Evolutionary conservation across 2,113 vertebrate genomes (phyloP).

Genomic region (Asarcornis scutulata): DNA sequence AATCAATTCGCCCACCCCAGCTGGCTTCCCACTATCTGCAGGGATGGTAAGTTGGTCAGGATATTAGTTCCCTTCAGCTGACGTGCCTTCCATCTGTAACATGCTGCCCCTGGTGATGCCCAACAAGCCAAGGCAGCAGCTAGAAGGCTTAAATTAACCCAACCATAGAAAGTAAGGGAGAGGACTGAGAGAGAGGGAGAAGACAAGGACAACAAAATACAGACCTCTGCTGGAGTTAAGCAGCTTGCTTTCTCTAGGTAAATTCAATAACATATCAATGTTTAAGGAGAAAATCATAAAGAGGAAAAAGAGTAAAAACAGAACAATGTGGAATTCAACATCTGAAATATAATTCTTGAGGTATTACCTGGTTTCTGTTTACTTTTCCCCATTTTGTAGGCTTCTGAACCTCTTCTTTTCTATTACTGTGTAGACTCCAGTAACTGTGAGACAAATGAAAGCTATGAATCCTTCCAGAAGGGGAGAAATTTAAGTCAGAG

Average conservation of each 20-base stretch:
- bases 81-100: neutral
- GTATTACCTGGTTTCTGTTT: neutral
- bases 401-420: neutral
- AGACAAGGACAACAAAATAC: neutral
- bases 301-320: neutral
- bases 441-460: neutral
- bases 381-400: neutral
- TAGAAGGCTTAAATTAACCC: conserved; percentile 9
- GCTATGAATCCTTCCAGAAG: neutral
- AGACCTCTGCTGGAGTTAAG: neutral
- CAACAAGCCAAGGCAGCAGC: neutral
- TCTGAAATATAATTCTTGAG: neutral
- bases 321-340: neutral
- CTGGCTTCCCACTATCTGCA: neutral
- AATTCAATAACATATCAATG: neutral
- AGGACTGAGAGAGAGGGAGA: neutral
- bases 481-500: neutral
- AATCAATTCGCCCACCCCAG: conserved; percentile 17
- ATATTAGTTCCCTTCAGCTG: conserved; percentile 8
- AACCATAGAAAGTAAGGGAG: neutral
- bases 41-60: neutral
- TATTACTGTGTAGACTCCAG: neutral
- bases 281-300: neutral
- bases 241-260: neutral
- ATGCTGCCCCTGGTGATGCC: neutral